These are phyloP conservation scores for Sarcophaga subvicina DNA, from an alignment of 2,888 invertebrate genomes.

Conservation along the genomic window DNA sequence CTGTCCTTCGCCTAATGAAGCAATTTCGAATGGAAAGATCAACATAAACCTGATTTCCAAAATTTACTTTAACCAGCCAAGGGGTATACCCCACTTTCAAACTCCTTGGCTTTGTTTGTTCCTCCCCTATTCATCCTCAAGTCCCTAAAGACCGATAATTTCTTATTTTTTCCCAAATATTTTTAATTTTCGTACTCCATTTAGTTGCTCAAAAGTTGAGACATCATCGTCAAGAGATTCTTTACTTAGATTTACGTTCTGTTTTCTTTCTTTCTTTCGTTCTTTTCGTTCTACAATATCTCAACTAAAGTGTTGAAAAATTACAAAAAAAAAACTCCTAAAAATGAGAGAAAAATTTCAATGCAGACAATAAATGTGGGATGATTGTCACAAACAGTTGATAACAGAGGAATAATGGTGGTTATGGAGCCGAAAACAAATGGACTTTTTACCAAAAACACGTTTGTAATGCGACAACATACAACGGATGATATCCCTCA, in stretches of 20 bases:
- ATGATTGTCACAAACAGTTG: conserved; percentile 67
- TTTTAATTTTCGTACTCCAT: too few species aligned
- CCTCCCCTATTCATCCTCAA: too few species aligned
- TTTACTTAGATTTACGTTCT: conserved; percentile 47
- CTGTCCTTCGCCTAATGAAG: too few species aligned
- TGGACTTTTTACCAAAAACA: conserved; percentile 62
- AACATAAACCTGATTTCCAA: too few species aligned
- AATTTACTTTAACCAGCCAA: too few species aligned
- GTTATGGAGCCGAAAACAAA: conserved; percentile 43
- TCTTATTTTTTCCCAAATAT: too few species aligned
- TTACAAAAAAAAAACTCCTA: conserved; percentile 7
- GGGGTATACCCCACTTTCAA: too few species aligned
- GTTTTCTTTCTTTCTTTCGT: conserved; percentile 23
- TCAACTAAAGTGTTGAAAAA: conserved; percentile 46
- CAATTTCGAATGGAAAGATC: too few species aligned
- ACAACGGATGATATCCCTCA: conserved; percentile 37
- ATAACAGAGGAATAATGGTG: conserved; percentile 52
- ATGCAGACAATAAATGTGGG: conserved; percentile 64
- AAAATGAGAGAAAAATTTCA: conserved; percentile 25
- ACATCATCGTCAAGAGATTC: conserved; percentile 1
- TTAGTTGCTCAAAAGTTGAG: too few species aligned
- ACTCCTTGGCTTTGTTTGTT: too few species aligned
- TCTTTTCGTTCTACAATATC: not conserved
- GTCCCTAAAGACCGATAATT: too few species aligned
- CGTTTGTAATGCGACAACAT: conserved; percentile 44